These are phyloP conservation scores for Pelosia muscerda DNA, from an alignment of 2,888 invertebrate genomes.

Conservation along the genomic window DNA sequence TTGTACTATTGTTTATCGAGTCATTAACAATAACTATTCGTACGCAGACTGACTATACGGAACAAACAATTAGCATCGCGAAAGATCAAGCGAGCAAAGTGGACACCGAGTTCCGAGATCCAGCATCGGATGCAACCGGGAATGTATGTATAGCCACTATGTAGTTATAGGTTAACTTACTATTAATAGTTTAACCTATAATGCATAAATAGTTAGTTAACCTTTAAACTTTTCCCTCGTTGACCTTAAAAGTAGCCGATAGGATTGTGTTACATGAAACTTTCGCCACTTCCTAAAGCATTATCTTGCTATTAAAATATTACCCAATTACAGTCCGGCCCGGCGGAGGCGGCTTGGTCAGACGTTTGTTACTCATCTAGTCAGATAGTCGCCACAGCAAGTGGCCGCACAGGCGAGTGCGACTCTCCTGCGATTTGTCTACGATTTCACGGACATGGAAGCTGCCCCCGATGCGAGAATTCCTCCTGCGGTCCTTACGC, in stretches of 20 bases:
- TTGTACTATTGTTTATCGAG: constrained; percentile 5
- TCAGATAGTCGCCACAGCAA: too few species aligned
- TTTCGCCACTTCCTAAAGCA: background rate
- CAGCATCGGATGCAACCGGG: too few species aligned
- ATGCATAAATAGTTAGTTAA: background rate
- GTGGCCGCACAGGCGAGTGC: too few species aligned
- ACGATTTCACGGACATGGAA: too few species aligned
- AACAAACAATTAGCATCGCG: background rate
- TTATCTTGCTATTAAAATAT: background rate
- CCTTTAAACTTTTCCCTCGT: background rate
- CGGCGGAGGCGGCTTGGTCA: too few species aligned
- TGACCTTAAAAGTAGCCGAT: background rate
- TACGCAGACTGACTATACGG: background rate
- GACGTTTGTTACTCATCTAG: too few species aligned
- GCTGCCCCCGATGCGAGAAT: too few species aligned
- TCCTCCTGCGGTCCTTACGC: too few species aligned
- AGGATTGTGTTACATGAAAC: background rate
- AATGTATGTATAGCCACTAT: too few species aligned
- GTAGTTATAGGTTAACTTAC: too few species aligned
- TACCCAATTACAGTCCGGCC: background rate
- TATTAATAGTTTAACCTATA: too few species aligned
- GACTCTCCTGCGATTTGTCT: too few species aligned
- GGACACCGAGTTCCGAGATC: background rate
- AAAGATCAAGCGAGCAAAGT: background rate
- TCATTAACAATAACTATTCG: background rate